Conservation (phyloP, 2,113 vertebrate species). For the Puffinus mauretanicus region DNA sequence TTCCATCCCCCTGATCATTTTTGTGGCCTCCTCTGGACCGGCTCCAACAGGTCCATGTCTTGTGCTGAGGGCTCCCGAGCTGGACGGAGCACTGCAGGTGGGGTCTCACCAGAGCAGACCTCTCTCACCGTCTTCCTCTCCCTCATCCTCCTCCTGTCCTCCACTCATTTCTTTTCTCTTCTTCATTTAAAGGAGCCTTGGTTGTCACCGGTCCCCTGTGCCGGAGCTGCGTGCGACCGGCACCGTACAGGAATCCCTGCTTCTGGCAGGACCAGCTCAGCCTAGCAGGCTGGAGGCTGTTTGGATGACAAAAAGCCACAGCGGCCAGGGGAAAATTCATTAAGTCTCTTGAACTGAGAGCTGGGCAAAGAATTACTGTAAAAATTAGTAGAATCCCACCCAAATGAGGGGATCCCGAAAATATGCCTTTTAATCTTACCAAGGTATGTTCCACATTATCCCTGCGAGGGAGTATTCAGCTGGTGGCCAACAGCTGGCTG, state of each 20-base stretch:
- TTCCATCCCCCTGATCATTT: neutral
- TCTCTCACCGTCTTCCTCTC: neutral
- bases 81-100: neutral
- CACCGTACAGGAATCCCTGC: neutral
- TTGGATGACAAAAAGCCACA: neutral
- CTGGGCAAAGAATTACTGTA: neutral
- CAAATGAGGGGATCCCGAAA: neutral
- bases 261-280: neutral
- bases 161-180: neutral
- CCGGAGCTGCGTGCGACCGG: neutral
- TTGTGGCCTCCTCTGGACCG: neutral
- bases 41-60: neutral
- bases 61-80: neutral
- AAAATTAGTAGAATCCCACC: neutral
- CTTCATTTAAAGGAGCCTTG: neutral
- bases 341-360: neutral
- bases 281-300: neutral
- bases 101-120: neutral
- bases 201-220: neutral
- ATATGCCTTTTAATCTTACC: slow-evolving; percentile 2
- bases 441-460: neutral
- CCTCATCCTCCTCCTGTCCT: neutral
- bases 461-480: neutral
- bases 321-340: neutral
- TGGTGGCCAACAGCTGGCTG: slow-evolving; percentile 45